phyloP scores from a whole-genome alignment of 2,888 invertebrate genomes.

The Zaprionus obscuricornis region DNA sequence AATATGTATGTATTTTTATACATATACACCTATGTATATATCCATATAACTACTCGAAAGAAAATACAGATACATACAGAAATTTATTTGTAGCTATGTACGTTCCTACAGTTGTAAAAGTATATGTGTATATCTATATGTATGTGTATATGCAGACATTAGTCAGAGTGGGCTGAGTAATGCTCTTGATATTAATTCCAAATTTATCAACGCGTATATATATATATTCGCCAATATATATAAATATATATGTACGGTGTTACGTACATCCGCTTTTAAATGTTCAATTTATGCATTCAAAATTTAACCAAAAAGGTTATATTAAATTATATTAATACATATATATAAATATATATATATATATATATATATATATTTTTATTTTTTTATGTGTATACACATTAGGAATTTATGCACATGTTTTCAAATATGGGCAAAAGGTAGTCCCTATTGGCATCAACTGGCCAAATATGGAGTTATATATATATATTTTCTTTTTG shows the following conservation, averaged over 20 bases:
- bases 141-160: conserved; percentile 38
- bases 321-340: too few relatives aligned
- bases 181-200: conserved; percentile 37
- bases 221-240: too few relatives aligned
- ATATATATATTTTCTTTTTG: too few relatives aligned
- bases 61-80: conserved; percentile 5
- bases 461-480: too few relatives aligned
- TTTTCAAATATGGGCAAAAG: too few relatives aligned
- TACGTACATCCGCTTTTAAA: background rate
- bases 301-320: too few relatives aligned
- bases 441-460: too few relatives aligned
- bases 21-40: conserved; percentile 31
- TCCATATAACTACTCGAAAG: conserved; percentile 24
- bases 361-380: background rate
- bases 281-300: too few relatives aligned
- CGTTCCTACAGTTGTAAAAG: conserved; percentile 20
- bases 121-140: conserved; percentile 29
- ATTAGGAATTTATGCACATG: too few relatives aligned
- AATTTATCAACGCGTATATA: too few relatives aligned
- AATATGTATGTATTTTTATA: conserved; percentile 28
- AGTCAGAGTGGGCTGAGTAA: conserved; percentile 56
- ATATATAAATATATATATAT: too few relatives aligned
- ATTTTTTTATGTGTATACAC: background rate
- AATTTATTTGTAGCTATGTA: conserved; percentile 19
- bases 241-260: conserved; percentile 8